Conservation (phyloP, 2,888 invertebrate species). For the Daptonema setosum region DNA sequence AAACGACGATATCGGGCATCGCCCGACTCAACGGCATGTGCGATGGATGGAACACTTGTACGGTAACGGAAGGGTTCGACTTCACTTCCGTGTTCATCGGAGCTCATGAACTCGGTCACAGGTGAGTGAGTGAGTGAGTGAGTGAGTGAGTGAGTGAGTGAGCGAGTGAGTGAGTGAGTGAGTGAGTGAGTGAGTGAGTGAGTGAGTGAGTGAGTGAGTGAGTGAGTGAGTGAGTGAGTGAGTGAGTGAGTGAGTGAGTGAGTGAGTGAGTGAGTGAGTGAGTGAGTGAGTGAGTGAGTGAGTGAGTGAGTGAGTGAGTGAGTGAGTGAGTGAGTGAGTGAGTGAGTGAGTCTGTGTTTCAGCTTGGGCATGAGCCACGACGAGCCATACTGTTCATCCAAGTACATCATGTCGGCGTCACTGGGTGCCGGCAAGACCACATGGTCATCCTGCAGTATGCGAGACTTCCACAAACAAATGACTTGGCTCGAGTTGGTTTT, state of each 20-base stretch:
- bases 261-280: no score
- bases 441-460: constrained; percentile 23
- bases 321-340: no score
- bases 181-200: no score
- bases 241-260: no score
- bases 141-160: no score
- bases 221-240: no score
- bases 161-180: no score
- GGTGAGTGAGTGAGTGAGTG: constrained; percentile 10
- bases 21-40: constrained; percentile 26
- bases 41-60: constrained; percentile 25
- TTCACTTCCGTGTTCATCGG: constrained; percentile 27
- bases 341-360: constrained; percentile 8
- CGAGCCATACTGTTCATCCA: constrained; percentile 24
- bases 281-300: no score
- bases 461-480: constrained; percentile 25
- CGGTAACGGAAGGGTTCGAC: constrained; percentile 17
- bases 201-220: no score
- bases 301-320: no score
- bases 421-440: constrained; percentile 27
- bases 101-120: constrained; percentile 26
- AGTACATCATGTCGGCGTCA: constrained; percentile 24
- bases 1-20: constrained; percentile 15
- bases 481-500: no score
- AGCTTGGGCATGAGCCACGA: constrained; percentile 27